A percentile compares a stretch with the other conserved stretches of the same genome.
Conservation (phyloP, 1,140 invertebrate genomes). For the Ceratitis capitata region DNA sequence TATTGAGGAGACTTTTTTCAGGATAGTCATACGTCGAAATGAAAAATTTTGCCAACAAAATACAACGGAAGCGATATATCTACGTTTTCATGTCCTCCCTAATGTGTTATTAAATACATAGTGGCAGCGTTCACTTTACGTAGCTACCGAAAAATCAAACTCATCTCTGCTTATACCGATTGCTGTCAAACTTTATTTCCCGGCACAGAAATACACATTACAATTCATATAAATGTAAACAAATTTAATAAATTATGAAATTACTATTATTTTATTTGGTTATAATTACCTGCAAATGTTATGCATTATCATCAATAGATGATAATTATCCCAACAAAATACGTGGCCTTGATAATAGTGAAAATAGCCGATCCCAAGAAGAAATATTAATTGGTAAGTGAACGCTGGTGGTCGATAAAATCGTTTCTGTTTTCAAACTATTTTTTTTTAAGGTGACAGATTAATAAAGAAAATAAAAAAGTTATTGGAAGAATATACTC, state of each 20-base stretch:
- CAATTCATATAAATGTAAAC: not conserved
- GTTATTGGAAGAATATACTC: not conserved
- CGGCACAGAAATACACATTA: too few relatives aligned
- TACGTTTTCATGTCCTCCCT: too few relatives aligned
- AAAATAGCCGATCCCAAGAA: too few relatives aligned
- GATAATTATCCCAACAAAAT: not conserved
- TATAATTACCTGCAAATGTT: not conserved
- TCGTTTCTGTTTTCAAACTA: too few relatives aligned
- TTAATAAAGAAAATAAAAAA: not conserved
- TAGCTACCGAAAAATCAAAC: not conserved
- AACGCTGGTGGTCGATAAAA: too few relatives aligned
- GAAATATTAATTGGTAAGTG: too few relatives aligned
- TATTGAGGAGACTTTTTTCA: too few relatives aligned
- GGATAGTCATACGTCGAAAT: too few relatives aligned
- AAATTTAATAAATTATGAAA: not conserved
- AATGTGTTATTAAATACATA: too few relatives aligned
- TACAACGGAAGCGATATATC: too few relatives aligned
- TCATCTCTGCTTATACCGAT: not conserved
- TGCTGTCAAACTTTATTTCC: not conserved
- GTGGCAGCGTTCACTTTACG: too few relatives aligned
- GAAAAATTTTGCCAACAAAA: too few relatives aligned
- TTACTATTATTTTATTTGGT: not conserved
- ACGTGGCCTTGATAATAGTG: not conserved
- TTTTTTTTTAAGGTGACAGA: not conserved
- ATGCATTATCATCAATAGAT: not conserved